A percentile compares a stretch with the other conserved stretches of the same genome.
phyloP scores from a whole-genome alignment of 2,797 vertebrate genomes.

The Sternarchorhynchus goeldii region DNA sequence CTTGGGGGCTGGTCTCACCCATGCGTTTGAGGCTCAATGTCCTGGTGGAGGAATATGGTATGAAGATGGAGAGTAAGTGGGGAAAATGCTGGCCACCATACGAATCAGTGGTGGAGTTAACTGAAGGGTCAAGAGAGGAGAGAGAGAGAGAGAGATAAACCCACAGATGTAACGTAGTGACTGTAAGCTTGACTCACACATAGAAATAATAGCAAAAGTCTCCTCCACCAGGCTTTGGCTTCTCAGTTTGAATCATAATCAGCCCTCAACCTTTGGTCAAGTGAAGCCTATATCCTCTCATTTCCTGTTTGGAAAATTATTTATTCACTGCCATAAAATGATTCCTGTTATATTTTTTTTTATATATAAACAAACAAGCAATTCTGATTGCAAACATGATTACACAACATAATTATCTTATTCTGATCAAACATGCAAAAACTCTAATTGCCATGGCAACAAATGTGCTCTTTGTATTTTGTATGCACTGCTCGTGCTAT shows the following conservation, averaged over 20 bases:
- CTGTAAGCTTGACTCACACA: too few species aligned
- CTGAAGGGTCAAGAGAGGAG: conserved; percentile 59
- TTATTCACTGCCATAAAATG: conserved; percentile 69
- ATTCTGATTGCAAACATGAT: conserved; percentile 75
- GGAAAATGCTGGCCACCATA: conserved; percentile 72
- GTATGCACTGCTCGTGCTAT: conserved; percentile 50
- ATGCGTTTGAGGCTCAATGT: conserved; percentile 64
- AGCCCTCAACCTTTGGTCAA: conserved; percentile 42
- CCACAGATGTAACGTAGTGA: neutral
- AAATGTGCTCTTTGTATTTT: conserved; percentile 63
- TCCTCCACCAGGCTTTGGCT: too few species aligned
- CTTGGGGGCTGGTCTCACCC: conserved; percentile 62
- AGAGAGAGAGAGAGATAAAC: conserved; percentile 28
- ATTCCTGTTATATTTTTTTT: conserved; percentile 62
- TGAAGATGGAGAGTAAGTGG: conserved; percentile 66
- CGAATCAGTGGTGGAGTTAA: conserved; percentile 71
- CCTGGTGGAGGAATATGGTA: conserved; percentile 70
- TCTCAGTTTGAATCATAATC: too few species aligned
- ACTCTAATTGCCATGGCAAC: conserved; percentile 70
- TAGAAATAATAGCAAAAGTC: too few species aligned
- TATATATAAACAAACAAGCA: conserved; percentile 73
- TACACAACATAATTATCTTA: conserved; percentile 70
- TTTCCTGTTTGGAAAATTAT: conserved; percentile 60
- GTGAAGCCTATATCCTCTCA: conserved; percentile 46
- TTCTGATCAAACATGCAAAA: conserved; percentile 70